These are phyloP conservation scores for Eira barbara DNA, from an alignment of 2,113 vertebrate species.

Conservation along the genomic window DNA sequence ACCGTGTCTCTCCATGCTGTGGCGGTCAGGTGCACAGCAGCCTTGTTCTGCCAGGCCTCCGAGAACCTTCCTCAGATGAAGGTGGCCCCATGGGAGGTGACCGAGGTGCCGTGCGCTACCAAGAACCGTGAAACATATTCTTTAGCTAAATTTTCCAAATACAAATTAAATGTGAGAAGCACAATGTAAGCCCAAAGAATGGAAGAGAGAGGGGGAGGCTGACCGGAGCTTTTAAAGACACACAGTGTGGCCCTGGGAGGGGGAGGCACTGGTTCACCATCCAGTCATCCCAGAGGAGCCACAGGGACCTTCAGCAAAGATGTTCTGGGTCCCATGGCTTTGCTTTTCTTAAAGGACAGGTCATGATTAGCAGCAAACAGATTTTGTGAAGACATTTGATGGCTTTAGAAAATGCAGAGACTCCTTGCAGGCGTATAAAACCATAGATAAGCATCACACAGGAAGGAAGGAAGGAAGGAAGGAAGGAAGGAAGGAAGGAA, in stretches of 20 bases:
- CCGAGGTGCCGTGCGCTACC: not conserved
- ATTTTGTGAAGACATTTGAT: not conserved
- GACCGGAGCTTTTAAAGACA: not conserved
- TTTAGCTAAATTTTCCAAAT: not conserved
- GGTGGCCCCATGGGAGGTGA: not conserved
- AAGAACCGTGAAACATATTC: not conserved
- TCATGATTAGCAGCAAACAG: rapidly evolving
- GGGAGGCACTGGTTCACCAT: rapidly evolving
- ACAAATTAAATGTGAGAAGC: not conserved
- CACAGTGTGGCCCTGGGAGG: rapidly evolving
- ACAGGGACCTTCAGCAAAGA: not conserved
- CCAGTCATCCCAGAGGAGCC: not conserved
- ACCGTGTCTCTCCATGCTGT: too few relatives aligned
- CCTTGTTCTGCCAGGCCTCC: not conserved
- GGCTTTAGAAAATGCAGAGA: not conserved
- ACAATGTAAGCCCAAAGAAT: rapidly evolving
- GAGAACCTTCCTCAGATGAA: not conserved
- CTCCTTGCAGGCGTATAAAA: not conserved
- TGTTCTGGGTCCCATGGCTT: rapidly evolving
- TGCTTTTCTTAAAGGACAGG: not conserved
- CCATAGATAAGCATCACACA: rapidly evolving
- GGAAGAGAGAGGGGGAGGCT: not conserved
- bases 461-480: too few relatives aligned
- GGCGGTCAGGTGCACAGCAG: not conserved
- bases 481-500: not conserved